Percentiles rank a stretch among this genome's conserved stretches.
These are phyloP conservation scores for Elephantulus edwardii DNA, from an alignment of 2,113 vertebrate species.

Conservation along the genomic window DNA sequence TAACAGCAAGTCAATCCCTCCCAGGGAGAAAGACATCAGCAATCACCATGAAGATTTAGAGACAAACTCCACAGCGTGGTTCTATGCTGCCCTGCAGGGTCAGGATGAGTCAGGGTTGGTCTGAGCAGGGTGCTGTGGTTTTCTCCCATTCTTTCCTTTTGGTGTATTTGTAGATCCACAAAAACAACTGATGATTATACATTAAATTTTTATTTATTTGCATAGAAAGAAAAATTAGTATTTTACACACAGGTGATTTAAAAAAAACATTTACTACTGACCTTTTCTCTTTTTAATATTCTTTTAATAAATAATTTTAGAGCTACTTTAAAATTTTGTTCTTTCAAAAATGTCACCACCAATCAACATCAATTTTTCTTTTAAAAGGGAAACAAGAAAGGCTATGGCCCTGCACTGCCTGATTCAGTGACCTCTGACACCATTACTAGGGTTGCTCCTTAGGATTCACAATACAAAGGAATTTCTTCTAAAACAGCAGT, in stretches of 20 bases:
- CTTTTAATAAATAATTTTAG: background rate
- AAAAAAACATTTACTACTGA: background rate
- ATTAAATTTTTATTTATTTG: background rate
- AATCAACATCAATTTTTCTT: background rate
- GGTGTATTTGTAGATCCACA: background rate
- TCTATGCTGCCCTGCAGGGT: no score
- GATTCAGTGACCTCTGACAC: background rate
- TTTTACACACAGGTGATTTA: background rate
- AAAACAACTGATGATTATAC: background rate
- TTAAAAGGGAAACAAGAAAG: background rate
- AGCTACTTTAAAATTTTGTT: slow-evolving; percentile 26
- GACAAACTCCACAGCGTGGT: no score
- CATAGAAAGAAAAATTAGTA: background rate
- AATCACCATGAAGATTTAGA: no score
- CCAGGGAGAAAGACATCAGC: no score
- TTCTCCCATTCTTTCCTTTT: no score
- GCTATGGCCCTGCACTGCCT: background rate
- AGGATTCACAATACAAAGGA: background rate
- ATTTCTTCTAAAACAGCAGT: background rate
- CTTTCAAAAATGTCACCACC: background rate
- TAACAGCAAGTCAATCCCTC: no score
- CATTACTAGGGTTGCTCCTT: background rate
- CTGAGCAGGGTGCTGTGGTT: no score
- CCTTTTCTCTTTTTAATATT: background rate
- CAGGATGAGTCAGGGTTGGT: no score